Percentiles rank a stretch among this genome's conserved stretches.
Conservation (phyloP, 2,888 invertebrate genomes). For the Cyaniris semiargus region DNA sequence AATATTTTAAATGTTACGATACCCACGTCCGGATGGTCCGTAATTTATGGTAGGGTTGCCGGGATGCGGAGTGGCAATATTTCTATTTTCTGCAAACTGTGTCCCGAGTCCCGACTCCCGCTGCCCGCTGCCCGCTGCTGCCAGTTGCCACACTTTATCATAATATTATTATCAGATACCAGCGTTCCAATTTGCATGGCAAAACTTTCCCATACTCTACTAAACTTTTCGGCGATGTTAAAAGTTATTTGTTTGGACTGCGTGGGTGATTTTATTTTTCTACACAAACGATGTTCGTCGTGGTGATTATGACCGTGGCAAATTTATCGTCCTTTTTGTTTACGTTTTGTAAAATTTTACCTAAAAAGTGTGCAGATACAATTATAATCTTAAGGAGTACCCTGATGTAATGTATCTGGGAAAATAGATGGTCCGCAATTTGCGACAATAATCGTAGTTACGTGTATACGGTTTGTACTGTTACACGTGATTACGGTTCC, state of each 20-base stretch:
- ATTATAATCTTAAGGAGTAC: too few relatives aligned
- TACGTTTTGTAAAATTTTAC: too few relatives aligned
- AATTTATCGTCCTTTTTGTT: too few relatives aligned
- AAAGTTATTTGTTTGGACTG: not conserved
- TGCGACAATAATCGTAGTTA: not conserved
- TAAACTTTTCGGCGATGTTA: not conserved
- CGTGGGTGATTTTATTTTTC: too few relatives aligned
- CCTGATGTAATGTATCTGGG: not conserved
- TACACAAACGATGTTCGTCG: too few relatives aligned
- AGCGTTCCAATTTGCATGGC: slow-evolving; percentile 2
- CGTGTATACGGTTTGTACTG: not conserved
- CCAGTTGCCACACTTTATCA: slow-evolving; percentile 13
- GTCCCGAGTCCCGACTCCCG: not conserved
- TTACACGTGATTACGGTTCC: slow-evolving; percentile 10
- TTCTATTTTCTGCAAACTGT: not conserved
- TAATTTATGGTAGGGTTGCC: not conserved
- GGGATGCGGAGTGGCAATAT: not conserved
- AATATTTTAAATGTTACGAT: slow-evolving; percentile 10
- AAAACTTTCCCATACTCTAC: not conserved
- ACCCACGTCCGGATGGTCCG: not conserved
- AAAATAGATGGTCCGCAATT: not conserved
- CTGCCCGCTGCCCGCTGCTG: not conserved
- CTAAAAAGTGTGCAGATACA: too few relatives aligned
- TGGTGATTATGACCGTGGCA: too few relatives aligned
- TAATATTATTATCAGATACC: slow-evolving; percentile 3